These are phyloP conservation scores for Drosophila rellima DNA, from an alignment of 2,888 invertebrate species.

Conservation along the genomic window DNA sequence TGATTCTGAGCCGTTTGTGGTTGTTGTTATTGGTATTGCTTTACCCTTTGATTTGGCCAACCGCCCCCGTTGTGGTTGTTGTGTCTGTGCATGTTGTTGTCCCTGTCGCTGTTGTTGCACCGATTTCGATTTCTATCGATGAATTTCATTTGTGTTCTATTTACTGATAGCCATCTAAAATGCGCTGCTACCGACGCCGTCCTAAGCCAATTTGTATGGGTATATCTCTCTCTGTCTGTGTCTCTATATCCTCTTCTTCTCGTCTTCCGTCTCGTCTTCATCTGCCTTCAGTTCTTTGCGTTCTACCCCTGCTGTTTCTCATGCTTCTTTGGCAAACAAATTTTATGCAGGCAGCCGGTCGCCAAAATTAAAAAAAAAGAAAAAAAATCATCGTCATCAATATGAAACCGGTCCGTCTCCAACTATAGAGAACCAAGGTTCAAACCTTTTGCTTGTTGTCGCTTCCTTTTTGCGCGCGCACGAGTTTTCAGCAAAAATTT, in stretches of 20 bases:
- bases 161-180: slow-evolving; percentile 84
- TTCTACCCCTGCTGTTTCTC: slow-evolving; percentile 58
- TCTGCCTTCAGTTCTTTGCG: slow-evolving; percentile 21
- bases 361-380: slow-evolving; percentile 17
- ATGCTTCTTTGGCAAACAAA: slow-evolving; percentile 68
- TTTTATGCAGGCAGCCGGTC: slow-evolving; percentile 73
- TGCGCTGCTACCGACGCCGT: slow-evolving; percentile 73
- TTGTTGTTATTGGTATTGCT: slow-evolving; percentile 10
- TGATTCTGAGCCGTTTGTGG: neutral
- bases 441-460: slow-evolving; percentile 38
- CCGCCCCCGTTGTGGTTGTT: slow-evolving; percentile 45
- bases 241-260: neutral
- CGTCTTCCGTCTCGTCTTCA: slow-evolving; percentile 1
- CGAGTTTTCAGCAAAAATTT: slow-evolving; percentile 81
- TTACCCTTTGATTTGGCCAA: slow-evolving; percentile 49
- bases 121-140: slow-evolving; percentile 84
- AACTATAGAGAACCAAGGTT: slow-evolving; percentile 11
- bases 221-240: neutral
- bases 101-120: slow-evolving; percentile 39
- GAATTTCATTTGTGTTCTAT: slow-evolving; percentile 84
- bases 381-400: slow-evolving; percentile 49
- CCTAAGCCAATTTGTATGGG: slow-evolving; percentile 76
- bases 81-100: slow-evolving; percentile 21
- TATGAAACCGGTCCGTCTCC: slow-evolving; percentile 65
- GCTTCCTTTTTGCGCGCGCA: slow-evolving; percentile 77